Conservation (phyloP, 2,113 vertebrate genomes). For the Nansenia antarctica region DNA sequence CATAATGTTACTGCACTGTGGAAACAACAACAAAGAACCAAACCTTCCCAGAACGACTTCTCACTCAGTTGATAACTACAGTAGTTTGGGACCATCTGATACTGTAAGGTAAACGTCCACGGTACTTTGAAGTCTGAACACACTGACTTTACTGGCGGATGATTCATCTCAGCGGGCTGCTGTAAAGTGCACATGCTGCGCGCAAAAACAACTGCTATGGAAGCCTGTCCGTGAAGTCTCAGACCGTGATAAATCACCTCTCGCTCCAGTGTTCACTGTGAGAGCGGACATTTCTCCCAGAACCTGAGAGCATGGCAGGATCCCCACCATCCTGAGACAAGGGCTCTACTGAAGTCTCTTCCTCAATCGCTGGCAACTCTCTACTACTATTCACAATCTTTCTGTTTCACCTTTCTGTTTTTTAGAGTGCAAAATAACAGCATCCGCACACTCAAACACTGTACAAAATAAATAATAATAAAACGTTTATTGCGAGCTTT, state of each 20-base stretch:
- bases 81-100: constrained; percentile 20
- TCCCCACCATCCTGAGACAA: neutral
- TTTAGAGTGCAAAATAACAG: no score
- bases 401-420: no score
- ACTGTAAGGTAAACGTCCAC: constrained; percentile 31
- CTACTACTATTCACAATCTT: no score
- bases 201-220: constrained; percentile 37
- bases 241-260: constrained; percentile 62
- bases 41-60: neutral
- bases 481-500: no score
- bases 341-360: neutral
- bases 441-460: no score
- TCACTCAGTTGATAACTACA: neutral
- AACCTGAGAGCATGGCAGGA: neutral
- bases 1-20: neutral
- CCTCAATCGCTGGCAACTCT: no score
- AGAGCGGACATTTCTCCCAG: constrained; percentile 17
- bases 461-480: no score
- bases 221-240: constrained; percentile 45
- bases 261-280: constrained; percentile 1
- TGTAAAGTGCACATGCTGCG: constrained; percentile 54
- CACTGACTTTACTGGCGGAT: constrained; percentile 41
- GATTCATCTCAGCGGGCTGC: constrained; percentile 53
- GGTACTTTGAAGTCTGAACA: constrained; percentile 57
- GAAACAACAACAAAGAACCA: neutral